A percentile compares a stretch with the other conserved stretches of the same genome.
Conservation (phyloP, 1,140 invertebrate species). For the Trachelipus rathkii region DNA sequence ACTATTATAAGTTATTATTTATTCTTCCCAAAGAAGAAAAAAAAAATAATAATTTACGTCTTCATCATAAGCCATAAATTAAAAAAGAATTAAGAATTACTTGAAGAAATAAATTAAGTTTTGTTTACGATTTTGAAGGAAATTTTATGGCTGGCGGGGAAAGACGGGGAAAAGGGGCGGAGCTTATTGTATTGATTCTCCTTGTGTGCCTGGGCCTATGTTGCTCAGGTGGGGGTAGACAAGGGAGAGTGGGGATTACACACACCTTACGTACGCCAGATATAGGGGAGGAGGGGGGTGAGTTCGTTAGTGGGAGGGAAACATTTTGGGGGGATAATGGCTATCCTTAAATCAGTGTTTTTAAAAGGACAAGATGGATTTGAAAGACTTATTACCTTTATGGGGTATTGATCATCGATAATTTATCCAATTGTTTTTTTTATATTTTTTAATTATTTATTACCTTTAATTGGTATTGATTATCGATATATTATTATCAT, state of each 20-base stretch:
- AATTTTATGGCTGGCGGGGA: neutral
- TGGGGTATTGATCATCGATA: neutral
- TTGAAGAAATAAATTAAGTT: neutral
- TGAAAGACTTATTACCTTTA: neutral
- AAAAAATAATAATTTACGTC: neutral
- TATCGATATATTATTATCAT: too few relatives aligned
- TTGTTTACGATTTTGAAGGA: neutral
- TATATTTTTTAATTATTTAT: too few relatives aligned
- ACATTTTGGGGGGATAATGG: neutral
- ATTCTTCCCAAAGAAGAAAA: neutral
- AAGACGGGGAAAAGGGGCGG: neutral
- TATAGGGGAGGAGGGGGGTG: neutral
- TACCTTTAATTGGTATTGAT: too few relatives aligned
- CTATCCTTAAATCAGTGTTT: neutral
- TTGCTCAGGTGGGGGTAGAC: neutral
- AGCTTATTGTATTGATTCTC: conserved; percentile 8
- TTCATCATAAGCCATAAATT: neutral
- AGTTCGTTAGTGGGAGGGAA: neutral
- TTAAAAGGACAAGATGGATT: conserved; percentile 13
- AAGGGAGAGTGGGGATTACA: neutral
- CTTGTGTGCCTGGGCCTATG: neutral
- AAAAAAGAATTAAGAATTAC: neutral
- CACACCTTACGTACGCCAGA: neutral
- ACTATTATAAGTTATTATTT: neutral
- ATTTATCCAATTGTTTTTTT: neutral